Conservation (phyloP, 2,888 invertebrate species). For the Diaphora mendica region DNA sequence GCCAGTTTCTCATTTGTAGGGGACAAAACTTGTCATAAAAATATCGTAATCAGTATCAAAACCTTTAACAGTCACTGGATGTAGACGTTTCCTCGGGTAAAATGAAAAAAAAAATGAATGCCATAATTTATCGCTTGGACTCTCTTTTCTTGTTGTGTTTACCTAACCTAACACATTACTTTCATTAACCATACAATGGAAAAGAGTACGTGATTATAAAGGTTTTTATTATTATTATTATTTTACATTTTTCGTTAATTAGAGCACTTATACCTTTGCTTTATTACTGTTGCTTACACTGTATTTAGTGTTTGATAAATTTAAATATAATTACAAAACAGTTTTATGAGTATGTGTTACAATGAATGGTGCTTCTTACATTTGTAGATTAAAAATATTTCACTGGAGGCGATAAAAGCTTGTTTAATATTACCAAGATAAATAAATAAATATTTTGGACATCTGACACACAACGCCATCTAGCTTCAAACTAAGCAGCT, state of each 20-base stretch:
- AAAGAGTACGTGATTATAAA: not conserved
- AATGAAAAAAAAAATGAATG: not conserved
- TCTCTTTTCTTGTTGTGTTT: not conserved
- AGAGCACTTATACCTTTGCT: slow-evolving; percentile 34
- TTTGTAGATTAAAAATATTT: not conserved
- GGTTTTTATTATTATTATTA: slow-evolving; percentile 4
- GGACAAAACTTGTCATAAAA: too few species aligned
- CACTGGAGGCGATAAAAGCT: not conserved
- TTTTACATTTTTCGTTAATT: slow-evolving; percentile 37
- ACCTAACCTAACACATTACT: not conserved
- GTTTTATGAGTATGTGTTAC: not conserved
- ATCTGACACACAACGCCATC: too few species aligned
- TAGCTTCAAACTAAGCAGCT: too few species aligned
- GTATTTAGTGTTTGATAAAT: slow-evolving; percentile 38
- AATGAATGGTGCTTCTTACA: not conserved
- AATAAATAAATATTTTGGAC: too few species aligned
- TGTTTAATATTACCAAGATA: too few species aligned
- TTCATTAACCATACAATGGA: not conserved
- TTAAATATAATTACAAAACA: slow-evolving; percentile 37
- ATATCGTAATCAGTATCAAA: too few species aligned
- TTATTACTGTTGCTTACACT: slow-evolving; percentile 21
- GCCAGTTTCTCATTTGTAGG: too few species aligned
- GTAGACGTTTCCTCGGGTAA: too few species aligned
- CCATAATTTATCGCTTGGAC: not conserved
- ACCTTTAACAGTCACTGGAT: too few species aligned